Conservation (phyloP, 2,113 vertebrate genomes). For the Phoxinus phoxinus region DNA sequence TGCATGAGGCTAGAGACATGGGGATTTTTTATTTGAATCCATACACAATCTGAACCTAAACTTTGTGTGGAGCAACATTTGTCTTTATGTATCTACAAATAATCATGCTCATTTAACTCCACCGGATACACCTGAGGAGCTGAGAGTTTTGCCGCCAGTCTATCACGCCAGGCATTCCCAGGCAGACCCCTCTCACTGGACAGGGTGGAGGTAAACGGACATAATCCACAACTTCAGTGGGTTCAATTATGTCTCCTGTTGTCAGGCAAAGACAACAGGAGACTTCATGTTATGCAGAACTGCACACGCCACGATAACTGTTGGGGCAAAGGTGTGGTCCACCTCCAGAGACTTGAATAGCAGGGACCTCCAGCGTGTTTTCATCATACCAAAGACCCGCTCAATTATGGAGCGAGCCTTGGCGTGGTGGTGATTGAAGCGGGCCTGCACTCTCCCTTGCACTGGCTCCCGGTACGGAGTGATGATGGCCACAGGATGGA, state of each 20-base stretch:
- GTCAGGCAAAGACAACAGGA: slow-evolving; percentile 26
- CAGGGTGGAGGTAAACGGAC: background rate
- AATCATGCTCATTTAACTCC: background rate
- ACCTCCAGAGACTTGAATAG: slow-evolving; percentile 27
- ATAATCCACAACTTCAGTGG: background rate
- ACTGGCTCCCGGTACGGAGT: slow-evolving; percentile 22
- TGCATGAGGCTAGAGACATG: background rate
- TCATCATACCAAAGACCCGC: slow-evolving; percentile 28
- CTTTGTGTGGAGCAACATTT: background rate
- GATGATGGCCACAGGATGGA: background rate
- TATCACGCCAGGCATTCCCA: background rate
- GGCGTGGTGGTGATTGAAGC: background rate
- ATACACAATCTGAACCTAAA: background rate
- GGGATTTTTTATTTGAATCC: too few species aligned
- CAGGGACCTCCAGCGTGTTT: background rate
- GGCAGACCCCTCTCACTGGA: background rate
- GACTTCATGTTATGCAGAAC: slow-evolving; percentile 25
- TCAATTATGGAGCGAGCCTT: slow-evolving; percentile 12
- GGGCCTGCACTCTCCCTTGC: background rate
- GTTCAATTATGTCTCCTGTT: slow-evolving; percentile 20
- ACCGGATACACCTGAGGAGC: background rate
- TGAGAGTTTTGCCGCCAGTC: background rate
- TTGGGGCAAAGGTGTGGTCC: slow-evolving; percentile 14
- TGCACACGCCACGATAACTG: background rate
- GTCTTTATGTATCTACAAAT: background rate